These are phyloP conservation scores for Neotoma lepida DNA, from an alignment of 2,113 vertebrate species.

Conservation along the genomic window DNA sequence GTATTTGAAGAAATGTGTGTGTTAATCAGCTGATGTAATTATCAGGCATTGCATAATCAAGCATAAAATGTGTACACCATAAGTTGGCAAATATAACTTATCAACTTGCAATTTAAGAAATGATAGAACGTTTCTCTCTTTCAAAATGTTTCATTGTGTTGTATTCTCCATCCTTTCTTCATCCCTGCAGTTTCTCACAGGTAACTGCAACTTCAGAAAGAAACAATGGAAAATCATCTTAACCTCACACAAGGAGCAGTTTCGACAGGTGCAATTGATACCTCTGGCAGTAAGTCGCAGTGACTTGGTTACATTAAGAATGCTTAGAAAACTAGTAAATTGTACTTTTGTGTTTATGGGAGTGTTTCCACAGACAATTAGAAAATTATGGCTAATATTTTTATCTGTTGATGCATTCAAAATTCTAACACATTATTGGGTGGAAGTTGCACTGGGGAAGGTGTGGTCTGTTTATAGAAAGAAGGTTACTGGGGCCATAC, in stretches of 20 bases:
- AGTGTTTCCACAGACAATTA: background rate
- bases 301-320: background rate
- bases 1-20: background rate
- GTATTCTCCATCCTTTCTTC: background rate
- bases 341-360: background rate
- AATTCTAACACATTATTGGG: background rate
- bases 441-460: background rate
- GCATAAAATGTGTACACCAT: background rate
- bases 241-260: background rate
- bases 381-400: background rate
- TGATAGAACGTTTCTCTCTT: background rate
- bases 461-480: background rate
- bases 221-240: background rate
- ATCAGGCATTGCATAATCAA: background rate
- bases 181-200: background rate
- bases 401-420: background rate
- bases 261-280: background rate
- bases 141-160: background rate
- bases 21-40: background rate
- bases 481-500: background rate
- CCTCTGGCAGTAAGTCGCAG: background rate
- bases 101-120: background rate
- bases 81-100: background rate
- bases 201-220: background rate
- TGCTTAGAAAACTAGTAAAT: background rate